Evolutionary conservation across 2,113 vertebrate species (phyloP), one percentile per base, ranked within the genome.

Genomic region (Naja naja): DNA sequence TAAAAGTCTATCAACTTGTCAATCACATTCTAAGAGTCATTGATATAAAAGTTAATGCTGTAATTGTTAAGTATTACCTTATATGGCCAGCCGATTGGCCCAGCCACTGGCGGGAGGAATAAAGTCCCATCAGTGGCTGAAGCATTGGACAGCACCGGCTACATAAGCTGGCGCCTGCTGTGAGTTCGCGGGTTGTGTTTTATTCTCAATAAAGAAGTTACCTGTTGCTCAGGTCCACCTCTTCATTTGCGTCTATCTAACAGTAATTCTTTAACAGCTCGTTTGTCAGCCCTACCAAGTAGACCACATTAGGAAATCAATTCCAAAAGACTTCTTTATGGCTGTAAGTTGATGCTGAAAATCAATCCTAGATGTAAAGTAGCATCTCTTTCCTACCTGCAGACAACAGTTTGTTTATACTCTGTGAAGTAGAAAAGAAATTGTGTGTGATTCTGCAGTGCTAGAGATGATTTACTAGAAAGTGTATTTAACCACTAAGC

Each of bases 311-410:
- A 81, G n/a, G n/a, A 81, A 39, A 39, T 81, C 18, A 81, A 39
- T 39, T 81, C 74, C 7, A 22, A 81, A 81, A 22, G 7, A 22
- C 1, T n/a, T 53, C 30, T 52, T 25, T 91, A 49, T 0, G 0
- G 86, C n/a, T 81, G 6, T 39, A 81, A 39, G 14, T 2, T 81
- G 18, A 81, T 9, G 18, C 34, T 56, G 69, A 92, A 34, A 74
- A 11, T 85, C 53, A 8, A n/a, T 7, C 47, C 16, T 39, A 81
- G 34, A 60, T 58, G 39, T 20, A 90, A 25, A 89, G 5, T 74
- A 52, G 30, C 89, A 93, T 47, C 30, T 52, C 39, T 58, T 43
- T n/a, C 53, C 43, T 12, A 16, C 3, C 30, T 25, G 30, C 90
- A 45, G 74, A 7, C 12, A 43, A 27, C 7, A 25, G 22, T 94